Evolutionary conservation across 2,797 vertebrate species (phyloP), one percentile per base, ranked within the genome.

Genomic region (Nannoperca australis): DNA sequence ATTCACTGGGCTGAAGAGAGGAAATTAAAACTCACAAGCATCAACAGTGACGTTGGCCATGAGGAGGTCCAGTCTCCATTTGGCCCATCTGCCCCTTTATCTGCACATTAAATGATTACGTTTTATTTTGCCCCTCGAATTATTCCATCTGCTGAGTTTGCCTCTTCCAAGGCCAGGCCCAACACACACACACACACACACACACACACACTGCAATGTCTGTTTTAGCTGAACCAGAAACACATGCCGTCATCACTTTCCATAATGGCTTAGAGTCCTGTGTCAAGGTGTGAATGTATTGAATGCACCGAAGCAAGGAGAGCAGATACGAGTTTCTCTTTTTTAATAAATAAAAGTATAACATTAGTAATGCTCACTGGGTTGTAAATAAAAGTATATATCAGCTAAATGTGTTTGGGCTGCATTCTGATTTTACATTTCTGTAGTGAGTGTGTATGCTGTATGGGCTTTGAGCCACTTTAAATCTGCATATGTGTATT

Each of bases 271-370:
- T 60, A 1, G 10, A 59, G 18, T 51, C 49, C 38, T 38, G 30
- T 73, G 61, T 81, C 50, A 77, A 73, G 58, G 74, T 75, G 38
- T 22, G 13, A 73, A 59, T 73, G 44, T 54, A 70, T n/a, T 75
- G 15, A 58, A 61, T 61, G 36, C 56, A 62, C 53, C 44, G n/a
- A 69, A 44, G 67, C 68, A 71, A 68, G 49, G 1, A 55, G 27
- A 44, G 40, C 36, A 2, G 2, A 44, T 9, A 49, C 10, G 27
- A 13, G 42, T 70, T 27, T 36, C 0, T 66, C 3, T 34, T 27
- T 67, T 44, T 42, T 22, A 20, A n/a, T 30, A 53, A 17, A 51
- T 50, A 18, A 22, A 68, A 14, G 38, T 24, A 22, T 65, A 59
- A 67, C 66, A 72, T 73, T 40, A 38, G 18, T 51, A 30, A 75